Evolutionary conservation across 1,140 invertebrate genomes (phyloP), one percentile per base, ranked within the genome.

Genomic region (Drosophila lini): DNA sequence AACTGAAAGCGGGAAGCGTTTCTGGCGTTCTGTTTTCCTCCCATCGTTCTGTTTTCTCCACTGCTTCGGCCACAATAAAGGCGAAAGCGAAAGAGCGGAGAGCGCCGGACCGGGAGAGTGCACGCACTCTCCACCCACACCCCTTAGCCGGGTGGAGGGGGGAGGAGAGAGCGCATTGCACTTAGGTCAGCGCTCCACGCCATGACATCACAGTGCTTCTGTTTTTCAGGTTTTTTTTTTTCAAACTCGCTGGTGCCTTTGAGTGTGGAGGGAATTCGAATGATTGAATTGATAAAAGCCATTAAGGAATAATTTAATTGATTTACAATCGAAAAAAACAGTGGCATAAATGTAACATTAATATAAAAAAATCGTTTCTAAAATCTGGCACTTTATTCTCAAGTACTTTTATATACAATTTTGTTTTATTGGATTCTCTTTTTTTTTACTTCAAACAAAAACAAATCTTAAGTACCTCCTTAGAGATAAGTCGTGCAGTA

Each of bases 1-100:
- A 83, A 90, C 88, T 90, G 74, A 90, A 86, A 73, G 63, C 59
- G 74, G 70, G 74, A 81, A 81, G 79, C 68, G 52, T 76, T 74
- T 63, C 74, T 71, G 60, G 60, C 77, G 47, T 75, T 80, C 73
- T 68, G 58, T 68, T 65, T 76, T 32, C 34, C 53, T 69, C 41
- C 9, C 22, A 31, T 38, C 28, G 5, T 28, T 41, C 34, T 59
- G 53, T 58, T 69, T 56, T 25, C 28, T 42, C 61, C 52, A 57
- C 48, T 38, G 28, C 28, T 41, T 13, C 48, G n/a, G n/a, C 16
- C 57, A 40, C 40, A 61, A 42, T 45, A 58, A 61, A 41, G 48
- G 25, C 40, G 38, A 58, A 28, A 9, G 34, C 34, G 34, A 36
- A 36, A 42, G 31, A 60, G 57, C 32, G 74, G 47, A 52, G 57